Percentiles rank a stretch among this genome's conserved stretches.
These are phyloP conservation scores for Phoxinus phoxinus DNA, from an alignment of 2,113 vertebrate species.

Conservation along the genomic window DNA sequence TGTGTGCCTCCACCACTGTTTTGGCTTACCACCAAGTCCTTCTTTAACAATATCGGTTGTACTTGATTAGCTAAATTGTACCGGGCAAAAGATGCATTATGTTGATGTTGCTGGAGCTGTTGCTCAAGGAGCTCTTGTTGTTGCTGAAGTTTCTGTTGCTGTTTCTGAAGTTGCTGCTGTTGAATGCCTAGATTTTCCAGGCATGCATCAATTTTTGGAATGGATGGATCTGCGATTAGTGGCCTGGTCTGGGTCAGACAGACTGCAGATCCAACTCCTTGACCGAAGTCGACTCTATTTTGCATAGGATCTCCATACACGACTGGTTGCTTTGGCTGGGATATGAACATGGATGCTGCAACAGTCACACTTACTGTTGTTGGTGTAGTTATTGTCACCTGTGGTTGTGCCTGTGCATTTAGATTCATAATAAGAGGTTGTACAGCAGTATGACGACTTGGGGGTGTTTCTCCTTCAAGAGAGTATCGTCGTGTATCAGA, in stretches of 20 bases:
- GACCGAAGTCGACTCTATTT: slow-evolving; percentile 92
- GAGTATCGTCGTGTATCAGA: slow-evolving; percentile 91
- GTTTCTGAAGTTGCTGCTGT: slow-evolving; percentile 79
- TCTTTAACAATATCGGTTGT: slow-evolving; percentile 81
- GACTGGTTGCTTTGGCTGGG: slow-evolving; percentile 86
- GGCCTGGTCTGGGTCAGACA: slow-evolving; percentile 90
- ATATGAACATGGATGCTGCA: slow-evolving; percentile 86
- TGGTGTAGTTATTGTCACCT: slow-evolving; percentile 81
- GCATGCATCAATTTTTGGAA: slow-evolving; percentile 81
- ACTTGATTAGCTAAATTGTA: slow-evolving; percentile 89
- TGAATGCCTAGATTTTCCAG: slow-evolving; percentile 82
- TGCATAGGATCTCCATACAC: slow-evolving; percentile 96
- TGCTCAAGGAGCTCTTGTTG: slow-evolving; percentile 82
- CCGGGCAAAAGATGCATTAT: slow-evolving; percentile 87
- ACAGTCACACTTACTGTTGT: slow-evolving; percentile 89
- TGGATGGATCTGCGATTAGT: slow-evolving; percentile 73
- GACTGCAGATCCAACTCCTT: slow-evolving; percentile 87
- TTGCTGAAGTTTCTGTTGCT: slow-evolving; percentile 80
- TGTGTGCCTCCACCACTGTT: slow-evolving; percentile 72
- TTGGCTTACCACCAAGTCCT: slow-evolving; percentile 86
- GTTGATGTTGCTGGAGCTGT: slow-evolving; percentile 80
- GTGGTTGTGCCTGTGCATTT: slow-evolving; percentile 92
- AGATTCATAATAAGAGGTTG: slow-evolving; percentile 96
- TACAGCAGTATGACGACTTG: slow-evolving; percentile 86
- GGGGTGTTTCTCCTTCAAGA: slow-evolving; percentile 84